Evolutionary conservation across 2,888 invertebrate species (phyloP).

Genomic region (Erebia ligea): DNA sequence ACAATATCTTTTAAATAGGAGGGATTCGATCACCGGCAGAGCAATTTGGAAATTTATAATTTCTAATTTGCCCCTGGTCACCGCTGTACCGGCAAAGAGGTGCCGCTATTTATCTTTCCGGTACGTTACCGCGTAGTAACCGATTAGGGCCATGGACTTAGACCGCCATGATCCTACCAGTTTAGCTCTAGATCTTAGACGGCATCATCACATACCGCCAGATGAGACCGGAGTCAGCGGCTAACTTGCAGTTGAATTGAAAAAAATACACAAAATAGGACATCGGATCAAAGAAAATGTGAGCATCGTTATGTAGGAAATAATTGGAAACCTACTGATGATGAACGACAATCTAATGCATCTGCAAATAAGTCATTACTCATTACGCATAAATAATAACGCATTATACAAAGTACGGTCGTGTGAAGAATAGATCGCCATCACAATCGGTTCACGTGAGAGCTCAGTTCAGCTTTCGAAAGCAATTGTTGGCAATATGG

Average conservation of each 20-base stretch:
- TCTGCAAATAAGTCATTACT: conserved; percentile 35
- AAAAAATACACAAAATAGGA: neutral
- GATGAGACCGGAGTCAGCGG: too few species aligned
- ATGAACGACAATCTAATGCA: conserved; percentile 28
- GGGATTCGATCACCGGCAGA: too few species aligned
- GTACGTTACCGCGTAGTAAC: too few species aligned
- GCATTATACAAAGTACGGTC: conserved; percentile 38
- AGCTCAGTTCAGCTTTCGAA: conserved; percentile 40
- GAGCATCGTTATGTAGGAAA: neutral
- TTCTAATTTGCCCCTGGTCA: too few species aligned
- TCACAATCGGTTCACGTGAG: conserved; percentile 45
- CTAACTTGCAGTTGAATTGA: neutral
- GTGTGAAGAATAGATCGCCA: conserved; percentile 44
- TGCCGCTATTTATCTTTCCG: too few species aligned
- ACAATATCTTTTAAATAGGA: too few species aligned
- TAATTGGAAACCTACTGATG: conserved; percentile 17
- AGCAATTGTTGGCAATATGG: conserved; percentile 43
- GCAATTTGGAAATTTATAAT: too few species aligned
- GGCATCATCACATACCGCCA: too few species aligned
- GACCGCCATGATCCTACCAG: too few species aligned
- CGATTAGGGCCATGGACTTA: too few species aligned
- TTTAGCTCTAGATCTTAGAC: too few species aligned
- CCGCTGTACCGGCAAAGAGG: too few species aligned
- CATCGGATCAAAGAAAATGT: neutral
- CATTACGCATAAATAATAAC: conserved; percentile 39